A percentile compares a stretch with the other conserved stretches of the same genome.
Conservation (phyloP, 1,140 invertebrate genomes). For the Aphidius gifuensis region DNA sequence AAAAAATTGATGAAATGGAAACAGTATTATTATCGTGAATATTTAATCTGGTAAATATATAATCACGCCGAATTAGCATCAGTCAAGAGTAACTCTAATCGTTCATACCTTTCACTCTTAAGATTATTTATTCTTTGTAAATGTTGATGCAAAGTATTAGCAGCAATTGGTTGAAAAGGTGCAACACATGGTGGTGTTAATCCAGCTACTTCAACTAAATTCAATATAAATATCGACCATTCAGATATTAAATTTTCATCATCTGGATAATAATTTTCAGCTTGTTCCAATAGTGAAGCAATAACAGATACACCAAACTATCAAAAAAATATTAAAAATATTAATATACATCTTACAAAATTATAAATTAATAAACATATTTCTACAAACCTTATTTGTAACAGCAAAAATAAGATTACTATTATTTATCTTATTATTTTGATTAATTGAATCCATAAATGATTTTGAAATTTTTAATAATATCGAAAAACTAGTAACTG, state of each 20-base stretch:
- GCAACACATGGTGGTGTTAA: conserved; percentile 35
- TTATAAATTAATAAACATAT: conserved; percentile 7
- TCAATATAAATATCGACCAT: conserved; percentile 47
- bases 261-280: conserved; percentile 38
- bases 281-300: conserved; percentile 46
- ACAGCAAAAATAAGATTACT: conserved; percentile 45
- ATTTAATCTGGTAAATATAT: conserved; percentile 7
- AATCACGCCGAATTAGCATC: conserved; percentile 42
- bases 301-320: conserved; percentile 52
- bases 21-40: background rate
- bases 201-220: conserved; percentile 38
- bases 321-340: conserved; percentile 22
- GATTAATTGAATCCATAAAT: conserved; percentile 40
- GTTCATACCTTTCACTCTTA: conserved; percentile 40
- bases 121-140: conserved; percentile 42
- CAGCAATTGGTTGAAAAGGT: conserved; percentile 45
- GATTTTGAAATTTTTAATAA: conserved; percentile 38
- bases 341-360: conserved; percentile 10
- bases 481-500: conserved; percentile 30
- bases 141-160: conserved; percentile 44
- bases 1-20: conserved; percentile 13
- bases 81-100: conserved; percentile 44
- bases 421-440: conserved; percentile 41
- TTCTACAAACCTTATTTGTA: conserved; percentile 43
- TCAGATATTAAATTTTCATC: conserved; percentile 34